A percentile compares a stretch with the other conserved stretches of the same genome.
These are phyloP conservation scores for Gnatocerus cornutus DNA, from an alignment of 2,888 invertebrate species.

Conservation along the genomic window DNA sequence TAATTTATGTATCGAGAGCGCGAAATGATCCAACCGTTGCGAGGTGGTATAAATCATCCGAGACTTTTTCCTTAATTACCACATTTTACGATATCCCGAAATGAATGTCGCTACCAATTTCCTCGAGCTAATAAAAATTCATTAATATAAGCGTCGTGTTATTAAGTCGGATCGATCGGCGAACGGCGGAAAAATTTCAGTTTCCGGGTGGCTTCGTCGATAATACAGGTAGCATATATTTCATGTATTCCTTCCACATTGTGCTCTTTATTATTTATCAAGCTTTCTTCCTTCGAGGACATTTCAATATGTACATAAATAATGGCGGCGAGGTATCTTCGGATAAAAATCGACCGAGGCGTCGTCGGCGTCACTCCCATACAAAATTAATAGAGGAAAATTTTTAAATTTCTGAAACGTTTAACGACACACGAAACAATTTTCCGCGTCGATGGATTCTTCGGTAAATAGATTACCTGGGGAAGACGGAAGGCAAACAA, in stretches of 20 bases:
- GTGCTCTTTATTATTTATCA: conserved; percentile 30
- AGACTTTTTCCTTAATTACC: too few species aligned
- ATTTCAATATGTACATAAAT: conserved; percentile 35
- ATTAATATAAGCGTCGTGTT: conserved; percentile 2
- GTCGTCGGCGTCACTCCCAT: background rate
- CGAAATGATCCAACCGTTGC: too few species aligned
- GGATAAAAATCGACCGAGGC: conserved; percentile 15
- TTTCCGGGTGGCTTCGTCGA: background rate
- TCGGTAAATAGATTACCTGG: conserved; percentile 28
- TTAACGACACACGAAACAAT: conserved; percentile 27
- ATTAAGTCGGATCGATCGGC: conserved; percentile 1
- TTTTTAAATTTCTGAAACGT: conserved; percentile 17
- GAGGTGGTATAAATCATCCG: too few species aligned
- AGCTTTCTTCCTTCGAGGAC: conserved; percentile 26
- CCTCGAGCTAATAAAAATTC: conserved; percentile 7
- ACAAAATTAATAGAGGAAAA: conserved; percentile 22
- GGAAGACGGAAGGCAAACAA: background rate
- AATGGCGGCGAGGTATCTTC: conserved; percentile 22
- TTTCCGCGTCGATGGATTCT: conserved; percentile 23
- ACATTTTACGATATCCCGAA: background rate
- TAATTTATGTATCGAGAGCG: too few species aligned
- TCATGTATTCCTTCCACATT: conserved; percentile 26
- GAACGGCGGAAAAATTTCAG: conserved; percentile 5
- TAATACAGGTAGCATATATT: conserved; percentile 8
- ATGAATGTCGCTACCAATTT: background rate